phyloP scores from a whole-genome alignment of 2,797 vertebrate genomes.

The Lagorchestes hirsutus region DNA sequence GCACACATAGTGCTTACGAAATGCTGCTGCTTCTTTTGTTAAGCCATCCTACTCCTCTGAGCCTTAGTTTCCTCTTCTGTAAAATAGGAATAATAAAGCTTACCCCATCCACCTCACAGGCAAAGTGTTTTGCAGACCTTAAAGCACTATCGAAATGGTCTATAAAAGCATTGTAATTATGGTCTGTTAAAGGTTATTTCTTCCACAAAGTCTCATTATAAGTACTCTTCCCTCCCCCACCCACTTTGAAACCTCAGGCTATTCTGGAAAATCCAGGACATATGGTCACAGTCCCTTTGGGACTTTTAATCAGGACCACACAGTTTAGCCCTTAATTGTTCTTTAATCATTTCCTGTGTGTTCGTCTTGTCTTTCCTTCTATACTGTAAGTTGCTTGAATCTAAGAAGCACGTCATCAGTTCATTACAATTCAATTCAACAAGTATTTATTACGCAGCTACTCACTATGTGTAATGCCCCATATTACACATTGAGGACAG shows the following conservation, averaged over 20 bases:
- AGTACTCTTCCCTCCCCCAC: not conserved
- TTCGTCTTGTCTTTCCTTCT: not conserved
- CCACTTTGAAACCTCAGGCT: not conserved
- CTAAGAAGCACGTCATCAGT: not conserved
- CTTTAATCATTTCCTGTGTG: not conserved
- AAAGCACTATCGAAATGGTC: not conserved
- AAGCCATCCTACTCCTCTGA: not conserved
- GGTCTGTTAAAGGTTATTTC: not conserved
- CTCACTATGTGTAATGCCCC: not conserved
- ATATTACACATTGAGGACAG: not conserved
- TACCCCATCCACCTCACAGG: not conserved
- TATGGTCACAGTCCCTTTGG: not conserved
- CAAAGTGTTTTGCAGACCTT: not conserved
- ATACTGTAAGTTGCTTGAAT: not conserved
- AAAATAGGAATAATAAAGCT: not conserved
- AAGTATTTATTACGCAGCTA: not conserved
- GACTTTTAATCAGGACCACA: slow-evolving; percentile 8
- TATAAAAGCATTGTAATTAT: not conserved
- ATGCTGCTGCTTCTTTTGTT: not conserved
- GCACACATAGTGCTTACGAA: not conserved
- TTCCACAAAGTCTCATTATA: not conserved
- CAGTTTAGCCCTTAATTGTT: not conserved
- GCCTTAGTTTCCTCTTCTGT: not conserved
- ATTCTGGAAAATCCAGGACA: not conserved
- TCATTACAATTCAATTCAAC: not conserved